These are phyloP conservation scores for Hermaeophaga mercurialis DNA, from an alignment of 2,888 invertebrate genomes.

Conservation along the genomic window DNA sequence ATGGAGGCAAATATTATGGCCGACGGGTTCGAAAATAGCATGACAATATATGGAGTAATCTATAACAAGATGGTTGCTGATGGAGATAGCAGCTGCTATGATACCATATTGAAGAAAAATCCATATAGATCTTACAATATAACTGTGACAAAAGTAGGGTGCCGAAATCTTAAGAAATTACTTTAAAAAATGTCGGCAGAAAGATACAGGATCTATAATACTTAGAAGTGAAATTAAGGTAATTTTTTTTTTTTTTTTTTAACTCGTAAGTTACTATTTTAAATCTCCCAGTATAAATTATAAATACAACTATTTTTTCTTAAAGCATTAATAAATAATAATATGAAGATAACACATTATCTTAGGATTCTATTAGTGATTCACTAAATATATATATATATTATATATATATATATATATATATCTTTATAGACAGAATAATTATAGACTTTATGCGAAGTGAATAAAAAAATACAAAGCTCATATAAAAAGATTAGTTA, in stretches of 20 bases:
- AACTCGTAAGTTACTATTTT: too few relatives aligned
- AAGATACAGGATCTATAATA: constrained; percentile 3
- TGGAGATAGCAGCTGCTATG: constrained; percentile 9
- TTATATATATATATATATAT: too few relatives aligned
- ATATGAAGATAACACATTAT: too few relatives aligned
- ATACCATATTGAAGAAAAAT: constrained; percentile 1
- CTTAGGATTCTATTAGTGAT: too few relatives aligned
- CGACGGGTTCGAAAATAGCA: constrained; percentile 8
- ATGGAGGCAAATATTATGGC: constrained; percentile 9
- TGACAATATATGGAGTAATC: constrained; percentile 8
- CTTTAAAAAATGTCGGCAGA: background rate
- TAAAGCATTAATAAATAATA: too few relatives aligned
- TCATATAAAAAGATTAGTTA: too few relatives aligned
- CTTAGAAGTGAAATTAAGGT: constrained; percentile 12
- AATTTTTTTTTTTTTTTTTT: constrained; percentile 3
- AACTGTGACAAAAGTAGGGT: constrained; percentile 2
- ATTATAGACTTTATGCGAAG: too few relatives aligned
- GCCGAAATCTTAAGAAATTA: constrained; percentile 15
- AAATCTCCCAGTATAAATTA: too few relatives aligned
- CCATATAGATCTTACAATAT: constrained; percentile 10
- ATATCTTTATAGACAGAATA: too few relatives aligned
- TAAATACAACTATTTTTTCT: too few relatives aligned
- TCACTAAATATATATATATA: too few relatives aligned
- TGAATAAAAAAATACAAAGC: too few relatives aligned
- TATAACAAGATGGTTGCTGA: constrained; percentile 13